Evolutionary conservation across 1,140 invertebrate genomes (phyloP), one percentile per base, ranked within the genome.

Genomic region (Pomacea maculata): DNA sequence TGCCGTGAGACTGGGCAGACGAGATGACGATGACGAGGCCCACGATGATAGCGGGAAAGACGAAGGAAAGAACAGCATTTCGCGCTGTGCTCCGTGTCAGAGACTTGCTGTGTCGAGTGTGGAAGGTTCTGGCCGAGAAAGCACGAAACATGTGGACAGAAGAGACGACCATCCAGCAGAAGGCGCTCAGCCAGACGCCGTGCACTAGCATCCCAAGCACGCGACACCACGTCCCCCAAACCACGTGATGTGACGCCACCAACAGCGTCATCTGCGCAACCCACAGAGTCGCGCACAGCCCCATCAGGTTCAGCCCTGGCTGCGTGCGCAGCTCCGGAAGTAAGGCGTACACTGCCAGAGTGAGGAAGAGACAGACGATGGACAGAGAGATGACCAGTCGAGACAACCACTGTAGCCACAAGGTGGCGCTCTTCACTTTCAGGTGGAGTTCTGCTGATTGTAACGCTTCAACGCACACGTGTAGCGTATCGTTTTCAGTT

Each of bases 261-360:
- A 80, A 19, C 64, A 80, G 73, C 21, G 63, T 19, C 11, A 75
- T 12, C 64, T 80, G 79, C 11, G 79, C 79, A 29, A 80, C 17
- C 52, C 75, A 45, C 45, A 80, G 72, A 7, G 72, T 54, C 72
- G 55, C 63, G 57, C 64, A 67, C 12, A 64, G 54, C 15, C 71
- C 72, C 79, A 80, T 74, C 25, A 52, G n/a, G 79, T 80, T 80
- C 19, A 75, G 34, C 2, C 79, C 79, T 14, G 79, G 79, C 52
- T 67, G 64, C 10, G 72, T 65, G 72, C 79, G 72, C 61, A 80
- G 63, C 15, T 21, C 63, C 17, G 71, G 64, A 61, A 80, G 73
- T n/a, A 54, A 1, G 64, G 57, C 15, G 64, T 80, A 80, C 3
- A 75, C 64, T 25, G 67, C n/a, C 3, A 80, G 52, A 11, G 61